phyloP scores from a whole-genome alignment of 2,888 invertebrate genomes.

The Acleris holmiana region DNA sequence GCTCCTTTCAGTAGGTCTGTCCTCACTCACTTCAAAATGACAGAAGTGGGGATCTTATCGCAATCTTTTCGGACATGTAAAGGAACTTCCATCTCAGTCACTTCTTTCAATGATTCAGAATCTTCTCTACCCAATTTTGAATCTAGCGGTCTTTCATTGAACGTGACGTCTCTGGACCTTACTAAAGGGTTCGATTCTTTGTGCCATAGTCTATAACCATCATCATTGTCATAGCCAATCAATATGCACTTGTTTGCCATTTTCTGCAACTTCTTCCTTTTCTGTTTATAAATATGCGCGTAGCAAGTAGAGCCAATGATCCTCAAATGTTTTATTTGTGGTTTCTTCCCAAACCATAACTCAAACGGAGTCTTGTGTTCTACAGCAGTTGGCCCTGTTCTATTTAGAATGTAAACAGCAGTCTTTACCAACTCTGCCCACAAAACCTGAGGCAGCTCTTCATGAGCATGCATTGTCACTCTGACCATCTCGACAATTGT shows the following conservation, averaged over 20 bases:
- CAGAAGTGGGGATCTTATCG: too few species aligned
- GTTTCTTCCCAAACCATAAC: background rate
- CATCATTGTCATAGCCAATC: too few species aligned
- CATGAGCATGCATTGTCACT: slow-evolving; percentile 19
- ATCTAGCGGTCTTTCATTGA: too few species aligned
- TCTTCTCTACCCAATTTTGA: background rate
- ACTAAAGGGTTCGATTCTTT: too few species aligned
- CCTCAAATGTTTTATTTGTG: slow-evolving; percentile 1
- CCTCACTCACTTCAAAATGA: too few species aligned
- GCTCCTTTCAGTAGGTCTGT: too few species aligned
- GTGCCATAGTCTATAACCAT: too few species aligned
- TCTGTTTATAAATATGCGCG: too few species aligned
- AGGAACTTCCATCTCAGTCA: slow-evolving; percentile 1
- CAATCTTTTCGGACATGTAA: too few species aligned
- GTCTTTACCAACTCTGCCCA: slow-evolving; percentile 24
- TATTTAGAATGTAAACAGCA: slow-evolving; percentile 21
- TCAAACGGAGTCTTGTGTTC: slow-evolving; percentile 3
- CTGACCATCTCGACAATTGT: slow-evolving; percentile 2
- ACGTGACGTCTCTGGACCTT: too few species aligned
- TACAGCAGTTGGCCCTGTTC: slow-evolving; percentile 1
- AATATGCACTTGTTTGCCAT: too few species aligned
- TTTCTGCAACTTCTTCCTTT: too few species aligned
- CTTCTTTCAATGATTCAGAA: slow-evolving; percentile 2
- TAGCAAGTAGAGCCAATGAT: background rate
- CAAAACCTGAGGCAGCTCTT: slow-evolving; percentile 13